These are phyloP conservation scores for Hyaena hyaena DNA, from an alignment of 2,113 vertebrate species.

Conservation along the genomic window DNA sequence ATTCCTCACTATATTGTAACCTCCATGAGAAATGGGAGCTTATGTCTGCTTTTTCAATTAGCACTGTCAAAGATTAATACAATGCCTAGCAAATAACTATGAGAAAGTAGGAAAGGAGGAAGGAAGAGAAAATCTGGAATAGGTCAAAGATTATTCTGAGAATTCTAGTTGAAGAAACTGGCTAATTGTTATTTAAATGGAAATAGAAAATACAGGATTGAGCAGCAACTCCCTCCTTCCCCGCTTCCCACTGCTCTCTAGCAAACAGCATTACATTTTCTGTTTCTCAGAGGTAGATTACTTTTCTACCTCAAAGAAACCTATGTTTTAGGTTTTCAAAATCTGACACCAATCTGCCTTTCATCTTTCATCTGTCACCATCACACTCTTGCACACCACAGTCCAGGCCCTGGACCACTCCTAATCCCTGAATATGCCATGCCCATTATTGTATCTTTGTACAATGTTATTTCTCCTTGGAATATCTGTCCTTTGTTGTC, in stretches of 20 bases:
- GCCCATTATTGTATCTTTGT: background rate
- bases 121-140: background rate
- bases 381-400: background rate
- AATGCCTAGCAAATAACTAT: background rate
- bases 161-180: background rate
- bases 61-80: background rate
- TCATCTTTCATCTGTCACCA: background rate
- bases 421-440: background rate
- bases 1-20: background rate
- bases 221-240: background rate
- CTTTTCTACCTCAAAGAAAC: background rate
- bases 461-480: background rate
- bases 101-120: background rate
- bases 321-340: background rate
- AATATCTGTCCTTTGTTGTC: background rate
- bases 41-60: background rate
- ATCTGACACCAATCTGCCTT: background rate
- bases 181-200: background rate
- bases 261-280: background rate
- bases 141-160: background rate
- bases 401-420: background rate
- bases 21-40: background rate
- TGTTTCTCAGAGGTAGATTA: background rate
- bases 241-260: background rate
- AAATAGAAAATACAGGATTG: background rate